These are phyloP conservation scores for Nymphalis polychloros DNA, from an alignment of 2,888 invertebrate genomes.

Conservation along the genomic window DNA sequence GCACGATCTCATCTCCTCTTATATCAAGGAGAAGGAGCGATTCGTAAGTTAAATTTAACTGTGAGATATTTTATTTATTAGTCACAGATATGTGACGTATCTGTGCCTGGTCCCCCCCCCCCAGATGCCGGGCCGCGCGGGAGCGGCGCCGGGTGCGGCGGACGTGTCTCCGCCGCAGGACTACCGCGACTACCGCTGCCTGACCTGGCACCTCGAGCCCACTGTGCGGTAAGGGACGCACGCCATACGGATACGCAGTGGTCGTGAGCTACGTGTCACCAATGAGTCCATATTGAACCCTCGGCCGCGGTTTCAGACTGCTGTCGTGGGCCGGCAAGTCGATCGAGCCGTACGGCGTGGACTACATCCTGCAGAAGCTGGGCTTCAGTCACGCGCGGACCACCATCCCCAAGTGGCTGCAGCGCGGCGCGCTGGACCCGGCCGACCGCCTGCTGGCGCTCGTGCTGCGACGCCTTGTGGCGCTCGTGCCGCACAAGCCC, in stretches of 20 bases:
- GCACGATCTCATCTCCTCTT: conserved; percentile 97
- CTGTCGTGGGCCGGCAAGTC: conserved; percentile 96
- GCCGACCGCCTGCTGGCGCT: conserved; percentile 94
- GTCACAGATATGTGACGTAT: neutral
- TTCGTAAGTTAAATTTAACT: conserved; percentile 79
- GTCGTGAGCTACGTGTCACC: neutral
- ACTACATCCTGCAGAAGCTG: conserved; percentile 98
- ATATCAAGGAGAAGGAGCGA: conserved; percentile 95
- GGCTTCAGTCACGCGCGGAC: conserved; percentile 98
- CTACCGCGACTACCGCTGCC: conserved; percentile 94
- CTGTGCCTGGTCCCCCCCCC: neutral
- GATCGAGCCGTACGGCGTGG: conserved; percentile 98
- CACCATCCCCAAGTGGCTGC: conserved; percentile 99
- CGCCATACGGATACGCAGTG: neutral
- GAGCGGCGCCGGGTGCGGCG: conserved; percentile 37
- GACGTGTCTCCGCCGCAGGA: conserved; percentile 83
- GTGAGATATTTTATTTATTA: neutral
- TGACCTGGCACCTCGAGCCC: conserved; percentile 98
- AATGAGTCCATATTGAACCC: neutral
- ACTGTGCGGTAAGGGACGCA: conserved; percentile 85
- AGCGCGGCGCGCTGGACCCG: conserved; percentile 98
- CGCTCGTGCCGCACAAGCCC: conserved; percentile 78
- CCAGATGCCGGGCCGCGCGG: conserved; percentile 57
- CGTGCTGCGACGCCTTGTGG: conserved; percentile 87
- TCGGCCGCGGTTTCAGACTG: conserved; percentile 66